Base-by-base conservation (phyloP, 1,140 invertebrate species). In the Chelonus insularis region DNA sequence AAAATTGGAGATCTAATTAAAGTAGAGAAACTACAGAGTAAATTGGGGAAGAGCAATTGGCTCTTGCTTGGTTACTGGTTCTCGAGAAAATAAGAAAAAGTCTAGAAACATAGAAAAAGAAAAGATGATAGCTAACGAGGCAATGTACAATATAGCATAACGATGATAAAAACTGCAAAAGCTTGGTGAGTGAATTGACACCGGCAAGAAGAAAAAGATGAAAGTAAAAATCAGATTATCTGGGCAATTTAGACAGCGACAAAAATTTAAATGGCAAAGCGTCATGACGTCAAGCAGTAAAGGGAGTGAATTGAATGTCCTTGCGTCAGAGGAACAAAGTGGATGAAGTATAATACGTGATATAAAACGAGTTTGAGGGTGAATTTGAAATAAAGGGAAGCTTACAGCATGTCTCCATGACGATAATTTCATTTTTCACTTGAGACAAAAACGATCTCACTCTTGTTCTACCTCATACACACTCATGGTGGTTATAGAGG, bases 211-310 rank as follows among this genome's bases (percentile, higher is more conserved):
- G 52, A 52, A 51, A 25, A 36, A 39, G 61, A 51, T 21, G 56
- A 21, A 61, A 47, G 61, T 37, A 65, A 64, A 72, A 76, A 80
- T 80, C 70, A 62, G 72, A 80, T 80, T 78, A 77, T 70, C 72
- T 70, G 76, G 70, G 69, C 75, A 79, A 79, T 80, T 80, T 78
- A 67, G 69, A 64, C 67, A 59, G 74, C 71, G 77, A 80, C 78
- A 78, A 77, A 79, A 80, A 63, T 80, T 79, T 79, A 78, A 80
- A 79, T 78, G 71, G 75, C 74, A 80, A 79, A 80, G 75, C 72
- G 67, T 61, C 72, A 70, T 58, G 59, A 62, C 36, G 54, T 52
- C 47, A 51, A 61, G 36, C 7, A 56, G 32, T 20, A 39, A 47
- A 16, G 37, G 29, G 32, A 45, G 36, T 51, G 48, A 55, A 58